Evolutionary conservation across 2,113 vertebrate genomes (phyloP).

Genomic region (Rhinoderma darwinii): DNA sequence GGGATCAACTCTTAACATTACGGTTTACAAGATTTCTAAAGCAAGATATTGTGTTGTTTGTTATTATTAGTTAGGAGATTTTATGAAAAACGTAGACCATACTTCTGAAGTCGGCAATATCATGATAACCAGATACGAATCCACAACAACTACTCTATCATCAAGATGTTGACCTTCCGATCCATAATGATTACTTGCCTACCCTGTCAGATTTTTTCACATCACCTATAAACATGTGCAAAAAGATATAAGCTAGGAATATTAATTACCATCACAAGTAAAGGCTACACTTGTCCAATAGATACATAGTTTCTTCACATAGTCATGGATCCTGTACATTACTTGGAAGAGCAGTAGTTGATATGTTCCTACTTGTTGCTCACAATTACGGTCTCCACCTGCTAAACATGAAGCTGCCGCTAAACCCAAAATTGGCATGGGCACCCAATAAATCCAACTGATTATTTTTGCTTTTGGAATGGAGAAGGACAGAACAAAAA

Average conservation of each 20-base stretch:
- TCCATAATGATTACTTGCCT: background rate
- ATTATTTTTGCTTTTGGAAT: background rate
- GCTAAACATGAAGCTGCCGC: background rate
- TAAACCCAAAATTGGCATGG: background rate
- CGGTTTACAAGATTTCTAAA: background rate
- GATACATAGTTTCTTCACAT: background rate
- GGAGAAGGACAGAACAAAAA: background rate
- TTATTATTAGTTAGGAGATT: too few species aligned
- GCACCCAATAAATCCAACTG: background rate
- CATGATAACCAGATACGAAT: background rate
- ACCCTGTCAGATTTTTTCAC: background rate
- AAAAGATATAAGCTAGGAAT: background rate
- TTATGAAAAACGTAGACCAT: too few species aligned
- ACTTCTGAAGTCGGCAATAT: background rate
- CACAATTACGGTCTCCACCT: background rate
- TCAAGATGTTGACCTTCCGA: background rate
- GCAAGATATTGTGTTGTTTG: too few species aligned
- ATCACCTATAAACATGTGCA: background rate
- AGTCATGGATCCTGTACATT: background rate
- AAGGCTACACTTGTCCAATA: background rate
- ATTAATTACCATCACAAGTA: background rate
- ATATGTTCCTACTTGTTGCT: slow-evolving; percentile 24
- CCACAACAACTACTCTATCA: background rate
- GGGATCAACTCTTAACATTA: background rate
- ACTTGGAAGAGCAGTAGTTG: background rate